phyloP scores from a whole-genome alignment of 2,888 invertebrate species.

The Ochropacha duplaris region DNA sequence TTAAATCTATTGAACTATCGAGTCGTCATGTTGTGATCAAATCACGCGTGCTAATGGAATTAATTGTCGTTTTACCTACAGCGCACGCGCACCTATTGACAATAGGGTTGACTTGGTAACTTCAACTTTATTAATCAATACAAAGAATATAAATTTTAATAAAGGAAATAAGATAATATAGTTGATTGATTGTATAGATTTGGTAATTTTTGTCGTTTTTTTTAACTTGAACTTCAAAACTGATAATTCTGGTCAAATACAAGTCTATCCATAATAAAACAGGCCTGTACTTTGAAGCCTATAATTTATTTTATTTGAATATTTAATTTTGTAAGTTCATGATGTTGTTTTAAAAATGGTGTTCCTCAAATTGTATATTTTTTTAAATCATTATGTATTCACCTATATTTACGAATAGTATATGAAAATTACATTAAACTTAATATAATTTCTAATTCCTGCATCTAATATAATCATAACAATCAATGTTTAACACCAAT shows the following conservation, averaged over 20 bases:
- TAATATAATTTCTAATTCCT: neutral
- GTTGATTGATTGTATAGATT: neutral
- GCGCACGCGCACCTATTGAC: slow-evolving; percentile 43
- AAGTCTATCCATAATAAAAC: too few relatives aligned
- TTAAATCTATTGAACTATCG: slow-evolving; percentile 53
- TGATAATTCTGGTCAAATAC: too few relatives aligned
- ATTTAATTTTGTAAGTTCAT: too few relatives aligned
- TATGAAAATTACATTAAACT: neutral
- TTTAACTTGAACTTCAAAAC: too few relatives aligned
- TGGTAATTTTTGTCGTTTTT: too few relatives aligned
- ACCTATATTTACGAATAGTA: too few relatives aligned
- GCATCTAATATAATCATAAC: slow-evolving; percentile 20
- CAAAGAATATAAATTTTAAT: neutral
- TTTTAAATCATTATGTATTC: too few relatives aligned
- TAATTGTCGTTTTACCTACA: slow-evolving; percentile 57
- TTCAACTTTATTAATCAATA: neutral
- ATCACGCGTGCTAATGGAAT: slow-evolving; percentile 77
- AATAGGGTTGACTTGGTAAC: neutral
- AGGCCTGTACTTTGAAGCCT: neutral
- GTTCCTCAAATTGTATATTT: too few relatives aligned
- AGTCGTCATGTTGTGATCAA: slow-evolving; percentile 71
- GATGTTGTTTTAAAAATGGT: too few relatives aligned
- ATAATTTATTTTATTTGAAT: too few relatives aligned
- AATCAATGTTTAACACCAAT: slow-evolving; percentile 16
- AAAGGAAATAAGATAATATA: neutral